Evolutionary conservation across 2,888 invertebrate species (phyloP).

Genomic region (Caenorhabditis virilis): DNA sequence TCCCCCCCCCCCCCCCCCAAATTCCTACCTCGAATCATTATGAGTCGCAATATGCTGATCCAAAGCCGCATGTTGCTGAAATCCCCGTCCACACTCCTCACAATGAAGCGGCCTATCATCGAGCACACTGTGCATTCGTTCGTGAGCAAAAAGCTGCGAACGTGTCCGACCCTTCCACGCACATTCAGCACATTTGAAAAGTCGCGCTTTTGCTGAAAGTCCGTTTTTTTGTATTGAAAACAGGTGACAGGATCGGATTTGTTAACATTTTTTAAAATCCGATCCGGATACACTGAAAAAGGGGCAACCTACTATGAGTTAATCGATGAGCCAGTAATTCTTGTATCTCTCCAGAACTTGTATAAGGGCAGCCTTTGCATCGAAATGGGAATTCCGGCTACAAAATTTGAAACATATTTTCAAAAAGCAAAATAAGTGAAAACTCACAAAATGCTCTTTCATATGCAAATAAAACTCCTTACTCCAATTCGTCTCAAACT

Average conservation of each 20-base stretch:
- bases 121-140: conserved; percentile 73
- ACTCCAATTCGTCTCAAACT: conserved; percentile 76
- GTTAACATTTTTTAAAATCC: not conserved
- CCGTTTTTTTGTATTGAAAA: not conserved
- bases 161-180: conserved; percentile 68
- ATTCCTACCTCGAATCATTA: conserved; percentile 37
- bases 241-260: not conserved
- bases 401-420: conserved; percentile 5
- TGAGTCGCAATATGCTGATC: conserved; percentile 72
- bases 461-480: conserved; percentile 75
- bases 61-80: conserved; percentile 74
- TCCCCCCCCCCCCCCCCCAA: too few relatives aligned
- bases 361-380: conserved; percentile 75
- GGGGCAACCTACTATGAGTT: conserved; percentile 71
- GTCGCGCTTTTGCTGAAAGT: conserved; percentile 70
- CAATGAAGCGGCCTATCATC: conserved; percentile 73
- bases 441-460: conserved; percentile 72
- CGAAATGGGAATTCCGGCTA: conserved; percentile 74
- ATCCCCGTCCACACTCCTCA: conserved; percentile 74
- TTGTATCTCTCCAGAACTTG: conserved; percentile 72
- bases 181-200: conserved; percentile 70
- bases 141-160: conserved; percentile 73
- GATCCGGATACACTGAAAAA: too few relatives aligned
- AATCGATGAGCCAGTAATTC: conserved; percentile 75
- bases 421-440: too few relatives aligned